phyloP scores from a whole-genome alignment of 2,888 invertebrate genomes.

The Folsomia candida region DNA sequence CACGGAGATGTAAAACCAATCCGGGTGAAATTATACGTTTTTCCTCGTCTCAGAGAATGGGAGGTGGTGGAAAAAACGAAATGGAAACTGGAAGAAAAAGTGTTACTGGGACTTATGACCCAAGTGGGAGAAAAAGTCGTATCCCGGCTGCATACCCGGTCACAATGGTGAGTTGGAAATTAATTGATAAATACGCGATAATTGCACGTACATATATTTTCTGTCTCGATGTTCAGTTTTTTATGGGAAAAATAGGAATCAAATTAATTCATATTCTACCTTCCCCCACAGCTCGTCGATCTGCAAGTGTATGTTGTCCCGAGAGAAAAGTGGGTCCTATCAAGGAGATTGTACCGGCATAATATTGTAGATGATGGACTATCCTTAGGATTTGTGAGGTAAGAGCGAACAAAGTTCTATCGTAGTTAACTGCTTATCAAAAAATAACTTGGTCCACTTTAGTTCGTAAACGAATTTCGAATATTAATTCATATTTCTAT shows the following conservation, averaged over 20 bases:
- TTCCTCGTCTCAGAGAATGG: background rate
- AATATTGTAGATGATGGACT: constrained; percentile 57
- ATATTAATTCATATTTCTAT: too few relatives aligned
- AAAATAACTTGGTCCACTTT: too few relatives aligned
- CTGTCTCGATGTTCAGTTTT: too few relatives aligned
- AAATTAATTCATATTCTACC: too few relatives aligned
- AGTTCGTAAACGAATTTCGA: too few relatives aligned
- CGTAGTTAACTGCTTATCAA: too few relatives aligned
- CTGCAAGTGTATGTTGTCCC: constrained; percentile 58
- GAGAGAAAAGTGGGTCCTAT: constrained; percentile 57
- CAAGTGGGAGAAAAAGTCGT: constrained; percentile 48
- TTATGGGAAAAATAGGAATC: too few relatives aligned
- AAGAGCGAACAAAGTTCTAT: constrained; percentile 28
- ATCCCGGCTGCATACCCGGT: constrained; percentile 50
- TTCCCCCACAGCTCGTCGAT: constrained; percentile 56
- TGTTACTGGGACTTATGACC: constrained; percentile 45
- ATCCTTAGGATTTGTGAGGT: constrained; percentile 58
- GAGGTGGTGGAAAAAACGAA: constrained; percentile 47
- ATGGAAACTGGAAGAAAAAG: constrained; percentile 49
- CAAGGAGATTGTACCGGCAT: constrained; percentile 57
- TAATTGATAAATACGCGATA: background rate
- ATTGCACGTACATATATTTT: background rate
- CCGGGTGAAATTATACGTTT: background rate
- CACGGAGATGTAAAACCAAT: background rate
- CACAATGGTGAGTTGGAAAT: constrained; percentile 47